Base-by-base conservation (phyloP, 2,888 invertebrate species). In the Boloria selene region DNA sequence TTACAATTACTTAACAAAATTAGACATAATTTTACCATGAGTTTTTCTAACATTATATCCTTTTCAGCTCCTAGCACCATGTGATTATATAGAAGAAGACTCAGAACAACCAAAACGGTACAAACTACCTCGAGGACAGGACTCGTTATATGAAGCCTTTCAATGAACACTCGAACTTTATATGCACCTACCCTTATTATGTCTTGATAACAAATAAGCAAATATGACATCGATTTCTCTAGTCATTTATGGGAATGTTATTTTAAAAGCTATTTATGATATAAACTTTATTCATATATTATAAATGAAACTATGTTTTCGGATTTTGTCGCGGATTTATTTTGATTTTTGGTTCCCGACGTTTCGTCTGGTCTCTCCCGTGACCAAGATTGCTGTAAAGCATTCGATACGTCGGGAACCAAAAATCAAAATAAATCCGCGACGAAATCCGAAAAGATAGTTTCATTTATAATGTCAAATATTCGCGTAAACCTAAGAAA, bases 31-130 rank as follows among this genome's bases (percentile, higher is more conserved):
- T 38, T 38, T 1, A 38, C 31, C 10, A 38, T 38, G 10, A 38
- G 7, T 38, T 38, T 31, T 10, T 38, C 10, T 38, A 7, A 38
- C 5, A 31, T 31, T 22, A 7, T 47, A 47, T 51, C 64, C 51
- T 71, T 78, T 79, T 0, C 79, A 90, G 90, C 72, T 90, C 47
- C 77, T 88, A 68, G 76, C 78, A 0, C 87, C 88, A 2, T 91
- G 90, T 63, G 87, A 89, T 63, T 84, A 85, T 70, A 56, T 75
- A 0, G 88, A 89, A 16, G 88, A 87, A 0, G 87, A 89, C 0
- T 69, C 72, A 0, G 83, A 84, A 0, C 78, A 79, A 59, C 78
- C 82, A 0, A 87, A 84, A 69, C 74, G 80, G 42, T 87, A 79
- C 74, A 87, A 85, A 65, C 68, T 72, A n/a, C 88, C 88, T 0